These are phyloP conservation scores for Istiophorus platypterus DNA, from an alignment of 2,113 vertebrate species.

Conservation along the genomic window DNA sequence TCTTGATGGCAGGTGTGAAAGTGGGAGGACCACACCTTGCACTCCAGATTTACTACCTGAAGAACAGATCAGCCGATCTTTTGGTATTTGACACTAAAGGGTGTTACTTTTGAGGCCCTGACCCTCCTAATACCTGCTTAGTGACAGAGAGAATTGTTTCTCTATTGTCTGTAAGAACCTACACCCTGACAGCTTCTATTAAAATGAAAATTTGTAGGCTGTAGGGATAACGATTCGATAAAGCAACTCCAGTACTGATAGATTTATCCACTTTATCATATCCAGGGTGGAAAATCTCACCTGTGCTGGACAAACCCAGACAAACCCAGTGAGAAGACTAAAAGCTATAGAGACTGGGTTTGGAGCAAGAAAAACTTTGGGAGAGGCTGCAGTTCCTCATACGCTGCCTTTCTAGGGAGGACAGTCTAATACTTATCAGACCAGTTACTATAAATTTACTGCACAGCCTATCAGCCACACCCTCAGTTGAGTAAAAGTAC, in stretches of 20 bases:
- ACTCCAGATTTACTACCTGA: background rate
- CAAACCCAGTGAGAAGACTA: background rate
- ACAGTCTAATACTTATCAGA: constrained; percentile 64
- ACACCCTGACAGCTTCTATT: background rate
- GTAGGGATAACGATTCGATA: background rate
- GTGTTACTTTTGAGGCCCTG: background rate
- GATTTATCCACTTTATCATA: background rate
- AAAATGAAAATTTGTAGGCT: background rate
- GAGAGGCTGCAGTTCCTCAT: constrained; percentile 48
- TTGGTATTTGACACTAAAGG: background rate
- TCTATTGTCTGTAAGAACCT: background rate
- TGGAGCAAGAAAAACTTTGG: background rate
- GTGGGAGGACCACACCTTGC: background rate
- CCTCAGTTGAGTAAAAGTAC: constrained; percentile 35
- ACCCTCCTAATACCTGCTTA: background rate
- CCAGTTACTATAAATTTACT: constrained; percentile 66
- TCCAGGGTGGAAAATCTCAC: background rate
- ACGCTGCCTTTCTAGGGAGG: constrained; percentile 19
- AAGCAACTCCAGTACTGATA: background rate
- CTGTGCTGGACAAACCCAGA: background rate
- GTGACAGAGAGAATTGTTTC: constrained; percentile 16
- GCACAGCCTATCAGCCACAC: constrained; percentile 66
- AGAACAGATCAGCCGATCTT: background rate
- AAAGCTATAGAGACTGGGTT: background rate
- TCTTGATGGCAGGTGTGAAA: constrained; percentile 1